Percentiles rank a stretch among this genome's conserved stretches.
Evolutionary conservation across 2,797 vertebrate species (phyloP).

Genomic region (Nannoperca obscura): DNA sequence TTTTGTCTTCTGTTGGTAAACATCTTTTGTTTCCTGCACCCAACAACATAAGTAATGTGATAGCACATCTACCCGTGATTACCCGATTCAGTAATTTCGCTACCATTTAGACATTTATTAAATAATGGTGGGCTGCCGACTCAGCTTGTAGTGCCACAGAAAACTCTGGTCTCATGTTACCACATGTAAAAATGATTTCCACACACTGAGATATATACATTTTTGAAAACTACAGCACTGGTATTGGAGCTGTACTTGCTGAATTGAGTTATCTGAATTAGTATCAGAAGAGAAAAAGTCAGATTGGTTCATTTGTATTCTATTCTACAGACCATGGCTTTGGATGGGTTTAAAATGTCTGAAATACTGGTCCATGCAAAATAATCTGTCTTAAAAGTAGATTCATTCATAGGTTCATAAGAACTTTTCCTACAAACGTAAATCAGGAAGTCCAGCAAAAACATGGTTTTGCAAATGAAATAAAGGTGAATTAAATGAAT

Average conservation of each 20-base stretch:
- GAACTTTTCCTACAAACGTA: not conserved
- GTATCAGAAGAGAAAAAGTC: not conserved
- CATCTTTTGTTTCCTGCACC: not conserved
- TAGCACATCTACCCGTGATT: not conserved
- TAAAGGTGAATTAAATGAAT: not conserved
- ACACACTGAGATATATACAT: not conserved
- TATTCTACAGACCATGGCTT: not conserved
- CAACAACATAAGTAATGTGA: constrained; percentile 3
- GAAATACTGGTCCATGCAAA: not conserved
- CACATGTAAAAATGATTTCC: not conserved
- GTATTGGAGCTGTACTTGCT: not conserved
- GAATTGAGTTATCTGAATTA: not conserved
- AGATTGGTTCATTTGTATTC: not conserved
- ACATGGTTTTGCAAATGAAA: not conserved
- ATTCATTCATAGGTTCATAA: not conserved
- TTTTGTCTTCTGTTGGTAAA: not conserved
- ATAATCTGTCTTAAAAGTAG: not conserved
- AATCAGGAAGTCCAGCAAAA: not conserved
- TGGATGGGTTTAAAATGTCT: not conserved
- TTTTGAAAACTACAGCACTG: not conserved
- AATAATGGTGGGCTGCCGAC: not conserved
- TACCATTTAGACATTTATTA: not conserved
- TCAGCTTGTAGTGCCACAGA: not conserved
- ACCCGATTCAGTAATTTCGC: not conserved
- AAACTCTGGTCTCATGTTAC: too few relatives aligned